Evolutionary conservation across 2,113 vertebrate species (phyloP).

Genomic region (Phalacrocorax brasilianus): DNA sequence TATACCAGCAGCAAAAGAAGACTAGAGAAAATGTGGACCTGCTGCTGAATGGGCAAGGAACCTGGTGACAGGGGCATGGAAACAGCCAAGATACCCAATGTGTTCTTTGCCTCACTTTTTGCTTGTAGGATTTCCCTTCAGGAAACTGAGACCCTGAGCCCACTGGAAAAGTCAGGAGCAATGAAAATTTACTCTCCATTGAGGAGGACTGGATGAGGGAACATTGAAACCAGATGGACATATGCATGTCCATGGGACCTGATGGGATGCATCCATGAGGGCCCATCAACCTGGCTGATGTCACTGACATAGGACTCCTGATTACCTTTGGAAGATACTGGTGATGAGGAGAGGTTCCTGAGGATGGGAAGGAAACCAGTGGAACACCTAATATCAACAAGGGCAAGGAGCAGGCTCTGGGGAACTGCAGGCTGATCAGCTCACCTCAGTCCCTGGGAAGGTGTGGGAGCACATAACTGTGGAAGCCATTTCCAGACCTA

Average conservation of each 20-base stretch:
- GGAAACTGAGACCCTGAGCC: not conserved
- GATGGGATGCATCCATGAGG: not conserved
- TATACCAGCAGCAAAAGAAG: not conserved
- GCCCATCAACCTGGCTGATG: not conserved
- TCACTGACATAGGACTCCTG: not conserved
- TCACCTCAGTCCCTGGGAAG: not conserved
- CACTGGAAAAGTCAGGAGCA: not conserved
- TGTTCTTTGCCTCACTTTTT: not conserved
- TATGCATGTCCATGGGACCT: not conserved
- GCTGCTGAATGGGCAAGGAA: not conserved
- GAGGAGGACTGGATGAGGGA: not conserved
- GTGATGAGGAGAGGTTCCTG: not conserved
- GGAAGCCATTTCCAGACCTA: not conserved
- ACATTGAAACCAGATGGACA: not conserved
- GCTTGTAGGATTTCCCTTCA: not conserved
- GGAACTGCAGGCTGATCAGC: not conserved
- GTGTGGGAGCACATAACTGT: not conserved
- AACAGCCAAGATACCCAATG: not conserved
- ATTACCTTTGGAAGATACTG: not conserved
- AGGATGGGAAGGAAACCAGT: not conserved
- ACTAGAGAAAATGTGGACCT: not conserved
- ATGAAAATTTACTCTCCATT: not conserved
- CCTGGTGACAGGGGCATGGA: not conserved
- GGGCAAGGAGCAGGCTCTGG: not conserved
- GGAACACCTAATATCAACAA: not conserved